Base-by-base conservation (phyloP, 1,140 invertebrate species). In the Listronotus bonariensis region DNA sequence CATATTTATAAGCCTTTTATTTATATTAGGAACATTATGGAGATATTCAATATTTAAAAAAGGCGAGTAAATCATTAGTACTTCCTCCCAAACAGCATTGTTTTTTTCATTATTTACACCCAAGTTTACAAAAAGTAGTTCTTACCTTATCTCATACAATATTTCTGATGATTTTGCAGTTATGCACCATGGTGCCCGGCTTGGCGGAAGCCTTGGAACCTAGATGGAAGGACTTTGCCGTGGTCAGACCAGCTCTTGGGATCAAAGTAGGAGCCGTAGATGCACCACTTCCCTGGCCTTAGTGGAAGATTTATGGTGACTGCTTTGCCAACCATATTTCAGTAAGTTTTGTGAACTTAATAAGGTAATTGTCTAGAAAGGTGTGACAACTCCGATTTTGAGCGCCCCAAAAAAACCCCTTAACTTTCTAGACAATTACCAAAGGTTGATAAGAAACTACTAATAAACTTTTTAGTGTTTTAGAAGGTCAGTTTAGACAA, bases 111-210 rank as follows among this genome's bases (percentile, higher is more conserved):
- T 17, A 45, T 1, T 45, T 1, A 15, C 15, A 45, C 20, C 1
- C 20, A 12, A 4, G 46, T 12, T 49, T 20, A 49, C 10, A 15
- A 2, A 49, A 15, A 15, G 15, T 15, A 4, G 8, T 49, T 5
- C 7, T 48, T 48, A 11, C 11, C 42, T 11, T 3, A 9, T 15
- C 1, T 11, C 11, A 53, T 18, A 41, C 31, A 1, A 38, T 8
- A 53, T 8, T n/a, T 53, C 34, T 48, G 17, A 26, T 14, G 9
- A 12, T 20, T 59, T 46, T 53, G 57, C 75, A 98, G 96, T 77
- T 96, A 93, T 86, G 97, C 97, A 8, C 96, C 97, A 12, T 99
- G 97, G 97, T 99, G 97, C 81, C 97, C 97, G 7, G 97, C 97
- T 0, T 99, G 97, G n/a, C n/a, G 80, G 93, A 92, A 76, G 89